phyloP scores from a whole-genome alignment of 2,113 vertebrate species.

The Albula glossodonta region DNA sequence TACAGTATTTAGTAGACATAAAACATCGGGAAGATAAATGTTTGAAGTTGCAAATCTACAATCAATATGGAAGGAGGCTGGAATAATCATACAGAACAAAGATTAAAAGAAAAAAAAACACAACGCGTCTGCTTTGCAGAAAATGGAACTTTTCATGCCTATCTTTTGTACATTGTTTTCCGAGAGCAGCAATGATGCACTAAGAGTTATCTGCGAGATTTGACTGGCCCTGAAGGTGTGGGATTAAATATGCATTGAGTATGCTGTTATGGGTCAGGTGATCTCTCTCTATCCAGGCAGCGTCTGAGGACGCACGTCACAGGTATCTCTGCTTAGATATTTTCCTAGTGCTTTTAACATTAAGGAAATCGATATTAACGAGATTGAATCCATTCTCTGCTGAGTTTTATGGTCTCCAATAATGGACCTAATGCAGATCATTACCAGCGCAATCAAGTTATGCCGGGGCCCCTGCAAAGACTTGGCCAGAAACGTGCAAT shows the following conservation, averaged over 20 bases:
- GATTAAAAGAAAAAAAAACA: no score
- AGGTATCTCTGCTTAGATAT: conserved; percentile 62
- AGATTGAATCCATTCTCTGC: conserved; percentile 76
- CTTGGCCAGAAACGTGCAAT: conserved; percentile 62
- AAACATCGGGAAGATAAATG: conserved; percentile 38
- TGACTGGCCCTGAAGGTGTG: conserved; percentile 70
- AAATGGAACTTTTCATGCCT: no score
- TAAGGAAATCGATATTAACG: conserved; percentile 88
- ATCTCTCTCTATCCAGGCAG: conserved; percentile 56
- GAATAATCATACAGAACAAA: conserved; percentile 35
- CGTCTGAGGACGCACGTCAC: conserved; percentile 58
- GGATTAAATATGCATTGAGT: conserved; percentile 76
- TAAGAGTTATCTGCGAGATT: conserved; percentile 69
- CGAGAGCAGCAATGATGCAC: conserved; percentile 58
- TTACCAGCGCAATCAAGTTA: conserved; percentile 82
- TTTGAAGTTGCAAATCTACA: conserved; percentile 48
- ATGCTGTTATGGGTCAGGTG: conserved; percentile 67
- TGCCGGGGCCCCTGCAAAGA: conserved; percentile 63
- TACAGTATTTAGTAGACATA: not conserved
- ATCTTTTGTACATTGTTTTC: conserved; percentile 30
- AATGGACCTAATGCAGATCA: conserved; percentile 87
- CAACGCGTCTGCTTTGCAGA: not conserved
- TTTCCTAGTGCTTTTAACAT: conserved; percentile 77
- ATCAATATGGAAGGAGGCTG: conserved; percentile 59
- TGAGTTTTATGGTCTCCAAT: conserved; percentile 78